Evolutionary conservation across 2,888 invertebrate species (phyloP).

Genomic region (Orthosia cruda): DNA sequence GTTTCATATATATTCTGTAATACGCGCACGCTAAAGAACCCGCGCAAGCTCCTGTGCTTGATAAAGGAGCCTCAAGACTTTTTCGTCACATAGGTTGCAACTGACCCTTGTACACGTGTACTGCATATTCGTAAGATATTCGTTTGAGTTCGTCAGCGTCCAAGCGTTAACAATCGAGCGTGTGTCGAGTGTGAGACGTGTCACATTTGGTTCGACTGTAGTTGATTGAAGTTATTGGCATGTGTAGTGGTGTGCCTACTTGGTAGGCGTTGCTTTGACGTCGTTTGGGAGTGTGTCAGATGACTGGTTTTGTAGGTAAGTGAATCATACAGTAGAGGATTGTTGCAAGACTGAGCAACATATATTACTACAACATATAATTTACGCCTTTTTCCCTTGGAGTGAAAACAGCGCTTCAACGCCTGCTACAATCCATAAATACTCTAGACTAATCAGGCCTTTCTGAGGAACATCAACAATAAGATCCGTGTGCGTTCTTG

Average conservation of each 20-base stretch:
- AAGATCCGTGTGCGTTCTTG: no score
- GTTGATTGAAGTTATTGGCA: conserved; percentile 24
- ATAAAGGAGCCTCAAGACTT: no score
- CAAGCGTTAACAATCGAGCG: conserved; percentile 1
- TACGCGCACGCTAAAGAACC: no score
- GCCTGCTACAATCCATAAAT: no score
- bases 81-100: not conserved
- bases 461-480: no score
- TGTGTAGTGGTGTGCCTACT: not conserved
- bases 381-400: no score
- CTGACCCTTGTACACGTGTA: not conserved
- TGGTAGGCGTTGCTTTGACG: conserved; percentile 6
- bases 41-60: no score
- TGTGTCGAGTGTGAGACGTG: conserved; percentile 12
- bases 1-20: no score
- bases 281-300: not conserved
- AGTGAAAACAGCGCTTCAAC: no score
- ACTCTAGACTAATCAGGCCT: no score
- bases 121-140: not conserved
- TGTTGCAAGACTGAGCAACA: no score
- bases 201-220: conserved; percentile 29
- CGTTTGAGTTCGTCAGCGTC: not conserved
- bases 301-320: not conserved
- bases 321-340: not conserved
- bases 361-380: no score